Base-by-base conservation (phyloP, 2,113 vertebrate genomes). In the Vulpes lagopus region DNA sequence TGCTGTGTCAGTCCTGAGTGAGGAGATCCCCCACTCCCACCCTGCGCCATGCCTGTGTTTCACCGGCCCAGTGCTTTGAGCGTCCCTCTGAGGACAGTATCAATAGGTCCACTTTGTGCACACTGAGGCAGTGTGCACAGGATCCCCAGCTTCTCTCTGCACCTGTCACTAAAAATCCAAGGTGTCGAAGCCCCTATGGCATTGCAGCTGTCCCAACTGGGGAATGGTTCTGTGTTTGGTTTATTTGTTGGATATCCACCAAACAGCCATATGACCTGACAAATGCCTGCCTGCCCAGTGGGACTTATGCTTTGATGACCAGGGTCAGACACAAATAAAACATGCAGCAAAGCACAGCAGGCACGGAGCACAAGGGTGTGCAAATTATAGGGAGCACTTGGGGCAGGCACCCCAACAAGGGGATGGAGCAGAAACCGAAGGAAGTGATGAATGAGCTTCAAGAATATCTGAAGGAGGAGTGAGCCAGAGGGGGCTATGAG, bases 141-240 rank as follows among this genome's bases (percentile, higher is more conserved):
- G 22, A 14, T 23, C 25, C 79, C 79, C 30, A 38, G 62, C 74
- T 23, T 73, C 38, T 76, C 87, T 84, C 82, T 92, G 60, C 11
- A 10, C 49, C 23, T 19, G 32, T n/a, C 32, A 14, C 12, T 73
- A 51, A 65, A 81, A 62, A 12, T 8, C 43, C 30, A 55, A 78
- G 51, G 9, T 30, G 2, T 3, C 1, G 0, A 38, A 65, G 12
- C 25, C 17, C 14, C 51, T 49, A 0, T 3, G 35, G n/a, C 32
- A 35, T 23, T 8, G 20, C 25, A n/a, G 23, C 88, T 55, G 5
- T 6, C 0, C 60, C 78, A 65, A 4, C 8, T 2, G 11, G 62
- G 16, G 11, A 16, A 11, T n/a, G 25, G 3, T 32, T 59, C 53
- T 60, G 35, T 35, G 53, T 53, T 32, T 62, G n/a, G 25, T 53